These are phyloP conservation scores for Dendrolimus pini DNA, from an alignment of 2,888 invertebrate species.

Conservation along the genomic window DNA sequence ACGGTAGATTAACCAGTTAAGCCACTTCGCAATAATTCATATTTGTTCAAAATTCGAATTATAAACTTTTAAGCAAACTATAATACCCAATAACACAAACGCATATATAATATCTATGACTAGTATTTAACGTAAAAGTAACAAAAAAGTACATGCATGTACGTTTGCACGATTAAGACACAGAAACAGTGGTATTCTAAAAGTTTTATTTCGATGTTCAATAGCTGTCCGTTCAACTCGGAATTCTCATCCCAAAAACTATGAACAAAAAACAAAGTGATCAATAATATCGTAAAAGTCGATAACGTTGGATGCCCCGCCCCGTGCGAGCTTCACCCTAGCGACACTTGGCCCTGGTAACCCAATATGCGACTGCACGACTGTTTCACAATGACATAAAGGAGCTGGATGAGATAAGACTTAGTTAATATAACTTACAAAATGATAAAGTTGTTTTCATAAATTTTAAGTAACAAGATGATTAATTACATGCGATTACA, in stretches of 20 bases:
- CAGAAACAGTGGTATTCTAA: too few species aligned
- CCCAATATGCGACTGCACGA: slow-evolving; percentile 58
- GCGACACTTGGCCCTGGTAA: slow-evolving; percentile 59
- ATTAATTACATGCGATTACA: too few species aligned
- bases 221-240: neutral
- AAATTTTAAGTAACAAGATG: too few species aligned
- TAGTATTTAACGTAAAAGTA: too few species aligned
- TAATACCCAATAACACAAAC: too few species aligned
- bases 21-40: too few species aligned
- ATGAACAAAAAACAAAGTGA: slow-evolving; percentile 23
- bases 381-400: slow-evolving; percentile 30
- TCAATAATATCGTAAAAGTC: slow-evolving; percentile 45
- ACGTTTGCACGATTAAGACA: too few species aligned
- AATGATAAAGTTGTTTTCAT: neutral
- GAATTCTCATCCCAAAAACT: neutral
- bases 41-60: too few species aligned
- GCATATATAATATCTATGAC: too few species aligned
- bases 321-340: slow-evolving; percentile 28
- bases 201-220: neutral
- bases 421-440: neutral
- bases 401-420: slow-evolving; percentile 26
- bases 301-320: slow-evolving; percentile 43
- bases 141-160: too few species aligned
- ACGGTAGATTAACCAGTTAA: too few species aligned
- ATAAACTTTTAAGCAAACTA: too few species aligned